Evolutionary conservation across 2,797 vertebrate genomes (phyloP), one percentile per base, ranked within the genome.

Genomic region (Lemur catta): DNA sequence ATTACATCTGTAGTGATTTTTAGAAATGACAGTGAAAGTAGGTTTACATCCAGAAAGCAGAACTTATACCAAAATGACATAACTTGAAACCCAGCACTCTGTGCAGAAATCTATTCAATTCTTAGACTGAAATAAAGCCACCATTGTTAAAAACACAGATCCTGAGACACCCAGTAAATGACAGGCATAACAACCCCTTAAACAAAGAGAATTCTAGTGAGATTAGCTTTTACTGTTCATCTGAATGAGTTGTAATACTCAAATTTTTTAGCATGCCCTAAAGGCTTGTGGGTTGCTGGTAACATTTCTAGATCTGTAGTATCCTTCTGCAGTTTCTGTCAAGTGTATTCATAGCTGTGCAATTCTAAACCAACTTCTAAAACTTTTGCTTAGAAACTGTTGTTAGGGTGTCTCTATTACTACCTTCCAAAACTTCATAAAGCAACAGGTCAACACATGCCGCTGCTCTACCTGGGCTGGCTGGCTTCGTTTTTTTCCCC

Each of bases 11-110:
- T 30, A 35, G 17, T 86, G 41, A 41, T 14, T 38, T 92, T 76
- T 55, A 80, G 72, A 76, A 86, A 84, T 7, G 26, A 74, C 72
- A 52, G n/a, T 13, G 30, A 82, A 81, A 76, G 78, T 7, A 12
- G 43, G 55, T 57, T 94, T 50, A 82, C 57, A 65, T 91, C 94
- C 85, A 69, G 55, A 65, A 93, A 93, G 50, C 52, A 90, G 59
- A 84, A 69, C 59, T 82, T 72, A 30, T 33, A 35, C 75, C 59
- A 15, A 41, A 15, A 35, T 10, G 57, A n/a, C 46, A 4, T 15
- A 33, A 2, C n/a, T 43, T 24, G 38, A 55, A 26, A 14, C 18
- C 67, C 3, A 22, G 59, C 6, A 10, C 13, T 52, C n/a, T 3
- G 3, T 26, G 41, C 30, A 20, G 6, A 46, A 55, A 18, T 10